A percentile compares a stretch with the other conserved stretches of the same genome.
These are phyloP conservation scores for Coleophora deauratella DNA, from an alignment of 2,888 invertebrate species.

Conservation along the genomic window DNA sequence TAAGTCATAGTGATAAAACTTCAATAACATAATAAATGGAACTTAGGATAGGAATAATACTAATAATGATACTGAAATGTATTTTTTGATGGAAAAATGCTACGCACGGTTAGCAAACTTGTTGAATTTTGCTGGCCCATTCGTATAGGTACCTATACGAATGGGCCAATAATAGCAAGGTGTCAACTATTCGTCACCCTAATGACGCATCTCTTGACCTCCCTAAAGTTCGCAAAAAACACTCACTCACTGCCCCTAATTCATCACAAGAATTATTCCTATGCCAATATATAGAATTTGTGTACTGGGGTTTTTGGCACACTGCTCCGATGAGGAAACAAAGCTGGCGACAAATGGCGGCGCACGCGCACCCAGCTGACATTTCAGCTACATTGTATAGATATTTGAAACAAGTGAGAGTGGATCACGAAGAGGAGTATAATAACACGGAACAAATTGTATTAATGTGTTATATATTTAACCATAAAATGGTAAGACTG, in stretches of 20 bases:
- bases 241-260: conserved; percentile 31
- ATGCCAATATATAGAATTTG: too few species aligned
- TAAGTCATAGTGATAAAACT: conserved; percentile 1
- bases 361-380: conserved; percentile 17
- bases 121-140: too few species aligned
- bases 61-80: conserved; percentile 8
- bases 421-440: conserved; percentile 2
- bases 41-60: too few species aligned
- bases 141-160: too few species aligned
- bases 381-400: conserved; percentile 38
- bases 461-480: too few species aligned
- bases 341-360: conserved; percentile 39
- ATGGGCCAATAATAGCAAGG: too few species aligned
- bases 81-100: conserved; percentile 8
- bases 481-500: too few species aligned
- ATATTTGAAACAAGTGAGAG: conserved; percentile 33
- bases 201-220: conserved; percentile 9
- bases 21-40: too few species aligned
- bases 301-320: conserved; percentile 42
- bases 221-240: conserved; percentile 22
- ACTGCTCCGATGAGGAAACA: conserved; percentile 32
- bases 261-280: conserved; percentile 31
- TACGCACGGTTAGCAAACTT: too few species aligned
- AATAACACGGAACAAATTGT: too few species aligned
- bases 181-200: too few species aligned